phyloP scores from a whole-genome alignment of 2,888 invertebrate genomes.

The Rotaria socialis region DNA sequence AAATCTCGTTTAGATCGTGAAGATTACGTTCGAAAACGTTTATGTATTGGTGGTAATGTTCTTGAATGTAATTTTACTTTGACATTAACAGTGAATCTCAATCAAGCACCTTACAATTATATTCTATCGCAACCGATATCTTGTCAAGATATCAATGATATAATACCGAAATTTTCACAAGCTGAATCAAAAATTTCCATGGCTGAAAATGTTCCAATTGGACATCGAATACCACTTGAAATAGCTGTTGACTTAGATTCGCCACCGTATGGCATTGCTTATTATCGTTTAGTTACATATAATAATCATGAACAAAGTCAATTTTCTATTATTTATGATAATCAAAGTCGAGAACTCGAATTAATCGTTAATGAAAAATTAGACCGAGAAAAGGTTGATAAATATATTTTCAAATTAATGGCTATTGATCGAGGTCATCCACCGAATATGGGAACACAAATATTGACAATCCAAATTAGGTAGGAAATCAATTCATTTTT shows the following conservation, averaged over 20 bases:
- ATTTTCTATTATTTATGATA: slow-evolving; percentile 35
- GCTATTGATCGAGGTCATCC: slow-evolving; percentile 77
- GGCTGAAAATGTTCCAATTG: slow-evolving; percentile 9
- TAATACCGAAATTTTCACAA: slow-evolving; percentile 7
- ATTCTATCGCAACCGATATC: background rate
- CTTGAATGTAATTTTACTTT: slow-evolving; percentile 34
- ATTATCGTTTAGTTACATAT: slow-evolving; percentile 15
- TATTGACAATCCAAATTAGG: slow-evolving; percentile 43
- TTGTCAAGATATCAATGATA: slow-evolving; percentile 20
- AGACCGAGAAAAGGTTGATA: slow-evolving; percentile 84
- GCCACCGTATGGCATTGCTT: slow-evolving; percentile 1
- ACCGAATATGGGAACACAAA: slow-evolving; percentile 43
- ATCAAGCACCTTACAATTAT: slow-evolving; percentile 4
- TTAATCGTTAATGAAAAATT: slow-evolving; percentile 67
- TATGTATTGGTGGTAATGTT: slow-evolving; percentile 4
- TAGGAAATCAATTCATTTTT: background rate
- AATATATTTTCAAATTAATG: slow-evolving; percentile 70
- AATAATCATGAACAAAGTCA: background rate
- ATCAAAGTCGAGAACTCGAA: slow-evolving; percentile 26
- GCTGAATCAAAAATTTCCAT: slow-evolving; percentile 2
- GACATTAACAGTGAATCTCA: slow-evolving; percentile 23
- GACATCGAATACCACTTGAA: slow-evolving; percentile 22
- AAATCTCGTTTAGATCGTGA: slow-evolving; percentile 36
- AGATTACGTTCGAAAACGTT: slow-evolving; percentile 13
- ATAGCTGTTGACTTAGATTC: slow-evolving; percentile 15